Conservation (phyloP, 2,888 invertebrate species). For the Meghimatium bilineatum region DNA sequence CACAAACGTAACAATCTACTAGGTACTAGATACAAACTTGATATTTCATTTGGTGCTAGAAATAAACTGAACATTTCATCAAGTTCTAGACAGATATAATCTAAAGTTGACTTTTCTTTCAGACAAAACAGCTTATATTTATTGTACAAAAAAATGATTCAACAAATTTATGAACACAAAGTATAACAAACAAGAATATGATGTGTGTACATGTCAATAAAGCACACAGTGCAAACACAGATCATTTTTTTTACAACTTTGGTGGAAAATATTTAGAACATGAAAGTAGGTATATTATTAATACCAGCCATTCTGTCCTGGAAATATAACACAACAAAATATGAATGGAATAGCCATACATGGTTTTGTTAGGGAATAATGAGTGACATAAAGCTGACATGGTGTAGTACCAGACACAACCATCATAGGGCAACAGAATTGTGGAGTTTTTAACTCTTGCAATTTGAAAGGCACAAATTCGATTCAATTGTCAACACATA, state of each 20-base stretch:
- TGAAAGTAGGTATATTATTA: background rate
- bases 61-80: no score
- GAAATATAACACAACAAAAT: background rate
- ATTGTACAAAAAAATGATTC: no score
- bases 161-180: no score
- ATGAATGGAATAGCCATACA: background rate
- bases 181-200: no score
- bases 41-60: no score
- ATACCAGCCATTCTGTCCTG: background rate
- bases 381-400: background rate
- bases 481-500: no score
- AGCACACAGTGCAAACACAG: background rate
- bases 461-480: conserved; percentile 10
- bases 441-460: background rate
- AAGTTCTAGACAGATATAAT: no score
- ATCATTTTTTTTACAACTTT: background rate
- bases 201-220: no score
- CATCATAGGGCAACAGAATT: background rate
- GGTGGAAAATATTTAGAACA: background rate
- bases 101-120: no score
- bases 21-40: no score
- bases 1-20: no score
- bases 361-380: background rate
- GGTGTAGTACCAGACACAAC: background rate
- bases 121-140: no score